Conservation (phyloP, 2,113 vertebrate species). For the Strix uralensis region DNA sequence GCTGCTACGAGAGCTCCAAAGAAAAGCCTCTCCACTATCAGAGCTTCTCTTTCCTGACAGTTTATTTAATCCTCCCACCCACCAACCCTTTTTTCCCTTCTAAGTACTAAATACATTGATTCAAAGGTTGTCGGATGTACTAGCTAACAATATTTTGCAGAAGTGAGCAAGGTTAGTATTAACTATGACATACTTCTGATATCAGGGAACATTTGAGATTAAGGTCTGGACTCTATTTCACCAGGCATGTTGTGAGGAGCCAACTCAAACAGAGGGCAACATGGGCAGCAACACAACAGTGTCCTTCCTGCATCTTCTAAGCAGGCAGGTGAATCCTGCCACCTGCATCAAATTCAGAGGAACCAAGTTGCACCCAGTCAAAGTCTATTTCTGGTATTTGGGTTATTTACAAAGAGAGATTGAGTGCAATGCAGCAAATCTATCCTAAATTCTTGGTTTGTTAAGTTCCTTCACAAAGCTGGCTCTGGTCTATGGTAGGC, state of each 20-base stretch:
- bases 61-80: neutral
- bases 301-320: neutral
- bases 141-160: neutral
- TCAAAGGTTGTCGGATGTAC: neutral
- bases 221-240: neutral
- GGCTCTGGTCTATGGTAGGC: neutral
- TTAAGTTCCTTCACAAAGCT: neutral
- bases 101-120: neutral
- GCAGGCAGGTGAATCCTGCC: neutral
- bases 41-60: neutral
- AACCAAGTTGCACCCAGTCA: neutral
- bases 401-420: neutral
- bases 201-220: neutral
- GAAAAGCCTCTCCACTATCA: neutral
- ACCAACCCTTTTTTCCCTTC: neutral
- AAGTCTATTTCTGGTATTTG: constrained; percentile 7
- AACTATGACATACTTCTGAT: neutral
- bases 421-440: neutral
- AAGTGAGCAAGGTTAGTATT: neutral
- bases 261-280: neutral
- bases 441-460: neutral
- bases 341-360: neutral
- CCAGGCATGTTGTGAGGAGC: rapidly evolving
- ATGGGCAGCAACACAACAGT: rapidly evolving
- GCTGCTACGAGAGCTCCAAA: neutral